Base-by-base conservation (phyloP, 2,797 vertebrate species). In the Bryconaethiops microstoma region DNA sequence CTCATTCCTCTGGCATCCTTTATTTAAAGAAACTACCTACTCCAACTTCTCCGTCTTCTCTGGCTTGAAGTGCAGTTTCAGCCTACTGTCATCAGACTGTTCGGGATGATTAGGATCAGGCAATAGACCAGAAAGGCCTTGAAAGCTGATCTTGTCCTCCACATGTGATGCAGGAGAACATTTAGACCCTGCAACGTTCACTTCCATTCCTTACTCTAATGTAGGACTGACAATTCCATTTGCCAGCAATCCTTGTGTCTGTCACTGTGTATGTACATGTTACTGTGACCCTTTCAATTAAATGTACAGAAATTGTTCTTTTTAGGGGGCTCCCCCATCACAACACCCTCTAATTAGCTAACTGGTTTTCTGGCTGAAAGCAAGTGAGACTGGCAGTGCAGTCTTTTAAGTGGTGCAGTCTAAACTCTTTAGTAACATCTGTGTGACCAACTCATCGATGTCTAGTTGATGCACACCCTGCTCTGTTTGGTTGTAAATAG, bases 1-100 rank as follows among this genome's bases (percentile, higher is more conserved):
- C 67, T 77, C 71, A 60, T 70, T 71, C 54, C 25, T 6, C 35
- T 70, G 73, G 55, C 63, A 60, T 64, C 19, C 55, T 13, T 74
- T 45, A 21, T 10, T 23, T 42, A 40, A 12, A 23, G 12, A 50
- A 45, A 42, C 40, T 45, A n/a, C 19, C 14, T 45, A n/a, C 40
- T 48, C 55, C 21, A 60, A n/a, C 35, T 42, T 40, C 25, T n/a
- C 9, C 25, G n/a, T 74, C 39, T 74, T 6, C 72, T 45, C 57
- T 2, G 40, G 55, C 57, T 25, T 62, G 42, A 48, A 60, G 39
- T 55, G n/a, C 16, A 21, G 72, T 60, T 59, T 74, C 35, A 60
- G 17, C 17, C 23, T n/a, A 12, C 17, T 74, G 72, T 74, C 40
- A 9, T 74, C 10, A 14, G 35, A 65, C 68, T 35, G 12, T 23